Percentiles rank a stretch among this genome's conserved stretches.
Evolutionary conservation across 2,888 invertebrate species (phyloP).

Genomic region (Copidosoma aretas): DNA sequence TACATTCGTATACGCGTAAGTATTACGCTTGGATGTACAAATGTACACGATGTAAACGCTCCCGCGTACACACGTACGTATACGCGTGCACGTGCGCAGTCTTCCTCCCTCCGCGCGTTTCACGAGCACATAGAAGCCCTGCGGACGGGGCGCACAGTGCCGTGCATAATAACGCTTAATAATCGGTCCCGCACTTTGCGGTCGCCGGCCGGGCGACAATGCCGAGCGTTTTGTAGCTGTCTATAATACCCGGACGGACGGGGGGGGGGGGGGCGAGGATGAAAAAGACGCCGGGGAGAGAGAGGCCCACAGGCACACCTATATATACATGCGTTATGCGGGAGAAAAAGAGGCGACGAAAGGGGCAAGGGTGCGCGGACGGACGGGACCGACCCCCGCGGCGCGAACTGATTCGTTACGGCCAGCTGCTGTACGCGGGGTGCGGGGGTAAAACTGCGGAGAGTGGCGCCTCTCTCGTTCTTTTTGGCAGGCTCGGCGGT

Average conservation of each 20-base stretch:
- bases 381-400: slow-evolving; percentile 47
- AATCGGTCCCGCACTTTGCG: slow-evolving; percentile 42
- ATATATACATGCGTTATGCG: background rate
- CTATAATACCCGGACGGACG: too few relatives aligned
- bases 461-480: slow-evolving; percentile 41
- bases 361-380: slow-evolving; percentile 15
- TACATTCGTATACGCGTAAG: too few relatives aligned
- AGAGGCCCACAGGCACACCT: slow-evolving; percentile 1
- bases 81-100: too few relatives aligned
- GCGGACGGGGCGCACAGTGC: slow-evolving; percentile 40
- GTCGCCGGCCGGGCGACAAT: slow-evolving; percentile 33
- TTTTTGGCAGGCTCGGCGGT: too few relatives aligned
- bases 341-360: background rate
- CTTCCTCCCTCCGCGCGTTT: too few relatives aligned
- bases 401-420: slow-evolving; percentile 56
- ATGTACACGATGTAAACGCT: too few relatives aligned
- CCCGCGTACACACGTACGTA: too few relatives aligned
- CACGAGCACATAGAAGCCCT: too few relatives aligned
- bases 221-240: slow-evolving; percentile 33
- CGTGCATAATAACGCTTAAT: slow-evolving; percentile 44
- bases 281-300: too few relatives aligned
- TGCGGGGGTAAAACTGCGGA: too few relatives aligned
- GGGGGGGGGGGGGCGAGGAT: too few relatives aligned
- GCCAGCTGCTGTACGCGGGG: slow-evolving; percentile 55
- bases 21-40: too few relatives aligned